phyloP scores from a whole-genome alignment of 2,797 vertebrate genomes.

The Taeniopygia guttata region DNA sequence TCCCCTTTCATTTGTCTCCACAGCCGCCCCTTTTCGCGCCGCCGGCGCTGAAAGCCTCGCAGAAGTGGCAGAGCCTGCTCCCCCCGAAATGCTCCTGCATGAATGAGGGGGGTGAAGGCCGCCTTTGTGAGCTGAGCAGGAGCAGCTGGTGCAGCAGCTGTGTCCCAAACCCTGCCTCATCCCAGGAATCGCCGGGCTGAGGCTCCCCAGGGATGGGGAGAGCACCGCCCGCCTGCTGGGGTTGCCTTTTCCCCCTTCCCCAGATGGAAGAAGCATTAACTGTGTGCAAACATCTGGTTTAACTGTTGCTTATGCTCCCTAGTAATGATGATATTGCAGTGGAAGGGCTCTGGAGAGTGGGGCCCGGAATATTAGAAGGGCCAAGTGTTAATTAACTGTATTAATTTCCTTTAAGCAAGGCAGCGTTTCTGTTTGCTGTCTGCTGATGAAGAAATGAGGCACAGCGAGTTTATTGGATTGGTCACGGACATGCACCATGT shows the following conservation, averaged over 20 bases:
- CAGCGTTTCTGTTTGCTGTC: background rate
- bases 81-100: background rate
- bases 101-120: background rate
- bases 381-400: background rate
- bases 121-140: constrained; percentile 37
- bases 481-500: background rate
- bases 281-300: constrained; percentile 32
- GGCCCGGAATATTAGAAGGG: background rate
- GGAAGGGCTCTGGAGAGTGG: background rate
- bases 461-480: background rate
- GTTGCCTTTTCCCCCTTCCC: background rate
- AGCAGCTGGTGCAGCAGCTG: constrained; percentile 71
- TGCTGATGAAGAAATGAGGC: constrained; percentile 8
- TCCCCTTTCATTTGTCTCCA: background rate
- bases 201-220: background rate
- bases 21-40: background rate
- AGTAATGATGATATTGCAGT: background rate
- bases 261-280: background rate
- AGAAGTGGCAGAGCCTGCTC: background rate
- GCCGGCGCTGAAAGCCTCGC: background rate
- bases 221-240: background rate
- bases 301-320: constrained; percentile 16
- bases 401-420: background rate
- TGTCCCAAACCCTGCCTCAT: constrained; percentile 1
- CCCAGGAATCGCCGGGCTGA: constrained; percentile 6